Evolutionary conservation across 1,140 invertebrate species (phyloP).

Genomic region (Macrobrachium rosenbergii): DNA sequence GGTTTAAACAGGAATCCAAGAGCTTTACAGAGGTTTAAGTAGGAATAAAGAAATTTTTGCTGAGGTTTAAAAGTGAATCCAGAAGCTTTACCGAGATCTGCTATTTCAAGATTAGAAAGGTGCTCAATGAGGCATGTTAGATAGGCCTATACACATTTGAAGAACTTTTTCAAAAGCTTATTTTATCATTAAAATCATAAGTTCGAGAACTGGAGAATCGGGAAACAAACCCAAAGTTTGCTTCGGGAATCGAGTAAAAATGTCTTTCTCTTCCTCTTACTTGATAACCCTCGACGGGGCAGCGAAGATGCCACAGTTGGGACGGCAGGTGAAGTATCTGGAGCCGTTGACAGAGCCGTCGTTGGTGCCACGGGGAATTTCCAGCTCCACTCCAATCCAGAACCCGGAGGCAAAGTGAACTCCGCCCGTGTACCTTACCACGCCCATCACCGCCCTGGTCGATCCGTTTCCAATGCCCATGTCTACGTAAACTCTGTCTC

Average conservation of each 20-base stretch:
- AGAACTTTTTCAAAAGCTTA: too few relatives aligned
- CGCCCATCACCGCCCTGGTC: conserved; percentile 68
- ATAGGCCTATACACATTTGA: neutral
- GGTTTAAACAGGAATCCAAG: too few relatives aligned
- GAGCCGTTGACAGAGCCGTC: conserved; percentile 75
- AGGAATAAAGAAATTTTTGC: too few relatives aligned
- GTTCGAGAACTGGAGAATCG: neutral
- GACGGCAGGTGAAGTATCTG: conserved; percentile 70
- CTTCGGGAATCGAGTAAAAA: neutral
- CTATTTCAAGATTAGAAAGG: neutral
- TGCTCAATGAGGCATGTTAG: neutral
- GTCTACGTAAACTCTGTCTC: conserved; percentile 58
- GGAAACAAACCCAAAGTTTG: neutral
- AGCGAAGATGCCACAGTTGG: conserved; percentile 72
- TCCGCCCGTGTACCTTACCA: conserved; percentile 71
- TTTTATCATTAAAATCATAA: too few relatives aligned
- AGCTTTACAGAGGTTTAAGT: too few relatives aligned
- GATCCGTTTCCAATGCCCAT: conserved; percentile 53
- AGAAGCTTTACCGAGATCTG: too few relatives aligned
- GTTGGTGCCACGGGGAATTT: conserved; percentile 74
- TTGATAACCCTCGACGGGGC: conserved; percentile 71
- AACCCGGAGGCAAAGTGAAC: conserved; percentile 73
- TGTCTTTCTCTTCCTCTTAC: conserved; percentile 17
- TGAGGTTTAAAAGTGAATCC: too few relatives aligned
- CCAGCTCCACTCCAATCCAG: conserved; percentile 75